A percentile compares a stretch with the other conserved stretches of the same genome.
phyloP scores from a whole-genome alignment of 2,797 vertebrate genomes.

The Microhierax caerulescens region DNA sequence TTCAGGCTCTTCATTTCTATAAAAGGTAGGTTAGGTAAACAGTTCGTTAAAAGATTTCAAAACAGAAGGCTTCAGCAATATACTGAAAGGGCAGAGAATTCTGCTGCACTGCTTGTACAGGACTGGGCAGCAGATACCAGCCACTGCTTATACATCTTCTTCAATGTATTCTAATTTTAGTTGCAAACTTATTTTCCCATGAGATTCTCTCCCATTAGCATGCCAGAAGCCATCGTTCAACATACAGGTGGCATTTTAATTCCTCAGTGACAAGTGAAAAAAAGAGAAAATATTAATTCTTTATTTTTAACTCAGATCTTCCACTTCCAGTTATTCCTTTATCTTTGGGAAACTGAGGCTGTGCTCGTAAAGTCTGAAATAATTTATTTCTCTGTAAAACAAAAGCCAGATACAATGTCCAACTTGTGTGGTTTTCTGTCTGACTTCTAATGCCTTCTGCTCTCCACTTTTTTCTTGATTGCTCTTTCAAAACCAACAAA shows the following conservation, averaged over 20 bases:
- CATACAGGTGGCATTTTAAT: neutral
- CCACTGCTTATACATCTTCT: neutral
- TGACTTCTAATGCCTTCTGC: neutral
- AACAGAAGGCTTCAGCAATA: neutral
- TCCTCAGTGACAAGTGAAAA: neutral
- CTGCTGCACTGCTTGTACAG: rapidly evolving
- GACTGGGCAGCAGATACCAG: neutral
- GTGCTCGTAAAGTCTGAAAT: neutral
- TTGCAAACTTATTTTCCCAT: neutral
- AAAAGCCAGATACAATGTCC: neutral
- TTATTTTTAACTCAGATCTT: neutral
- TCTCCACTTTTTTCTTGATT: neutral
- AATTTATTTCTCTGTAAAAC: neutral
- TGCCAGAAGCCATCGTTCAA: neutral
- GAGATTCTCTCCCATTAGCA: neutral
- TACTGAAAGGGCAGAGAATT: neutral
- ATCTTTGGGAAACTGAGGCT: neutral
- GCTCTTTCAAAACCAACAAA: neutral
- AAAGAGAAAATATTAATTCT: neutral
- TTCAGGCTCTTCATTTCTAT: constrained; percentile 65
- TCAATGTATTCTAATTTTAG: neutral
- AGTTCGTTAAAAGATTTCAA: neutral
- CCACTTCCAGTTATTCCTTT: neutral
- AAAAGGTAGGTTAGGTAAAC: neutral
- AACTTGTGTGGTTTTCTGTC: neutral